Conservation (phyloP, 2,797 vertebrate genomes). For the Eidolon dupreanum region DNA sequence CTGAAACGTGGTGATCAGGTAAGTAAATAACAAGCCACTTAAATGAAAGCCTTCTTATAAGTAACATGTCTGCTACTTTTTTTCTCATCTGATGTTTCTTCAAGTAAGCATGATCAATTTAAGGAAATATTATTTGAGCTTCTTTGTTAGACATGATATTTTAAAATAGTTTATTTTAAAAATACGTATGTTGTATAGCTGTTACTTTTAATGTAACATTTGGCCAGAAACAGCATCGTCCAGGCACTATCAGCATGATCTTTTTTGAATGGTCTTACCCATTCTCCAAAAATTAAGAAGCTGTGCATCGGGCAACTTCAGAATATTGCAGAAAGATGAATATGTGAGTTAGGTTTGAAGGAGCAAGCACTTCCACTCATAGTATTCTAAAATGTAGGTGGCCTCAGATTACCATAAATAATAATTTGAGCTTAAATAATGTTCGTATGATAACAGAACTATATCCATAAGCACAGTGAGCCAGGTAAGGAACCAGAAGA, state of each 20-base stretch:
- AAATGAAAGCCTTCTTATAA: not conserved
- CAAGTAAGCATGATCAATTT: not conserved
- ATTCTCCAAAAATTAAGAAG: not conserved
- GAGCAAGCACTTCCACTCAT: not conserved
- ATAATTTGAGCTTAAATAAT: not conserved
- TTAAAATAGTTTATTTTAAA: slow-evolving; percentile 11
- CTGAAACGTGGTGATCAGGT: slow-evolving; percentile 99
- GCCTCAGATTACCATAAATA: not conserved
- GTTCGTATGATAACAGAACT: not conserved
- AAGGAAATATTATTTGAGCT: not conserved
- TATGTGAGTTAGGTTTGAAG: not conserved
- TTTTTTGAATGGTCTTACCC: not conserved
- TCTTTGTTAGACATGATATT: not conserved
- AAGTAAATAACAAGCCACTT: slow-evolving; percentile 48
- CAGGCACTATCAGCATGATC: not conserved
- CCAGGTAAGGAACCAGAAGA: not conserved
- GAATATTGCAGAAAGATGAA: not conserved
- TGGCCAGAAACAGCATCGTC: not conserved
- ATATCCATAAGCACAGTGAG: not conserved
- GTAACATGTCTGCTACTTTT: not conserved
- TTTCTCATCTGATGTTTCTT: not conserved
- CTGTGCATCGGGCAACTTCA: not conserved
- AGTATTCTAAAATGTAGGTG: slow-evolving; percentile 1
- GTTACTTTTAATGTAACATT: not conserved
- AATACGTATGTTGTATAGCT: not conserved